These are phyloP conservation scores for Hyles euphorbiae DNA, from an alignment of 1,140 invertebrate species.

Conservation along the genomic window DNA sequence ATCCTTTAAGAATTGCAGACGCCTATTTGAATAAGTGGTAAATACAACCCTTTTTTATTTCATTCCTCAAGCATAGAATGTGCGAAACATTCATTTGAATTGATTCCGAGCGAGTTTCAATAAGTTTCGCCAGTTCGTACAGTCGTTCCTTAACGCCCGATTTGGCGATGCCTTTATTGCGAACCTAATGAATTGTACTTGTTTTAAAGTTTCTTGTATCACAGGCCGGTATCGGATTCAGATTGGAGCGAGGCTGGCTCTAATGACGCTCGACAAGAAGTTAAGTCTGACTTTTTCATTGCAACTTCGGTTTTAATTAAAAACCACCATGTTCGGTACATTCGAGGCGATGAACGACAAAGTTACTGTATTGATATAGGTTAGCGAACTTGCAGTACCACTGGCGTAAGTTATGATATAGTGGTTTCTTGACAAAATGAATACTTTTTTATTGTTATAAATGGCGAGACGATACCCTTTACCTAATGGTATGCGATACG, in stretches of 20 bases:
- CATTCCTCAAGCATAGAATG: constrained; percentile 13
- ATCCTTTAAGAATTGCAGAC: constrained; percentile 30
- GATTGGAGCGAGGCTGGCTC: constrained; percentile 35
- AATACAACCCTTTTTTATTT: constrained; percentile 30
- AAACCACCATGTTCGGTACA: constrained; percentile 25
- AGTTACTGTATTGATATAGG: constrained; percentile 12
- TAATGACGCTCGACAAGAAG: constrained; percentile 42
- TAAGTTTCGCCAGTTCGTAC: constrained; percentile 27
- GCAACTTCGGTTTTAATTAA: constrained; percentile 49
- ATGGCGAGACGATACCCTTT: no score
- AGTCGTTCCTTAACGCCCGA: constrained; percentile 32
- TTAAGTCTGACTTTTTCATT: constrained; percentile 38
- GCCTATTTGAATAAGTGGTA: constrained; percentile 35
- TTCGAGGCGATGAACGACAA: constrained; percentile 19
- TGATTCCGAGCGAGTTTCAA: constrained; percentile 18
- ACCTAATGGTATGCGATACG: no score
- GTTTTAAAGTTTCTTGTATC: constrained; percentile 55
- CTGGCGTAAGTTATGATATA: no score
- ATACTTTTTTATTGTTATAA: no score
- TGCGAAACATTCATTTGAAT: constrained; percentile 25
- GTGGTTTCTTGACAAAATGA: no score
- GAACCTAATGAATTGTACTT: constrained; percentile 60
- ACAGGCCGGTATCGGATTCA: constrained; percentile 43
- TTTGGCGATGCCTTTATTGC: constrained; percentile 47
- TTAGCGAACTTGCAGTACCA: no score